Percentiles rank a stretch among this genome's conserved stretches.
These are phyloP conservation scores for Clarias magur DNA, from an alignment of 2,113 vertebrate genomes.

Conservation along the genomic window DNA sequence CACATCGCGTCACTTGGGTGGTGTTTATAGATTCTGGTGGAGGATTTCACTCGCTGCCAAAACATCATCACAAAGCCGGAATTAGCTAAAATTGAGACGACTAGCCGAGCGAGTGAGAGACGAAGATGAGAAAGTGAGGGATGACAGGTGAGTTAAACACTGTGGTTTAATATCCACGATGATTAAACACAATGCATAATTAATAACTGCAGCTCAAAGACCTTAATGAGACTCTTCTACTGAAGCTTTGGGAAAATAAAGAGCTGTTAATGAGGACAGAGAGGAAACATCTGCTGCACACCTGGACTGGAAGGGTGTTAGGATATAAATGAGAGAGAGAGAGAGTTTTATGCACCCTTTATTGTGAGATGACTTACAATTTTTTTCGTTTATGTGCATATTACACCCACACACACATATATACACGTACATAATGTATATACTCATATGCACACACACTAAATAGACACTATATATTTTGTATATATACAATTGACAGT, in stretches of 20 bases:
- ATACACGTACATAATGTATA: no score
- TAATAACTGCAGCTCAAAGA: not conserved
- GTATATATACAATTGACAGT: no score
- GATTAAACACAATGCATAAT: not conserved
- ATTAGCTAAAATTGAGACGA: not conserved
- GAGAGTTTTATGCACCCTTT: not conserved
- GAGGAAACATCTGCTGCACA: not conserved
- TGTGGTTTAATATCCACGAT: not conserved
- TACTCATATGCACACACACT: no score
- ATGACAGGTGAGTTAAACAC: not conserved
- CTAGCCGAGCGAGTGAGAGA: not conserved
- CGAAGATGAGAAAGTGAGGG: not conserved
- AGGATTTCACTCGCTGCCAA: not conserved
- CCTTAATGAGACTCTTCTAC: slow-evolving; percentile 7
- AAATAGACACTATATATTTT: no score
- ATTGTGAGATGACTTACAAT: no score
- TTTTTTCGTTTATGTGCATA: no score
- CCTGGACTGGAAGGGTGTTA: not conserved
- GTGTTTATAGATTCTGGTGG: not conserved
- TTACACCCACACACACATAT: no score
- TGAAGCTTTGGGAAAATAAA: not conserved
- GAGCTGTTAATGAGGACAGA: not conserved
- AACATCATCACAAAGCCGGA: not conserved
- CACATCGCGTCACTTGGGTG: not conserved
- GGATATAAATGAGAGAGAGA: not conserved